Evolutionary conservation across 2,797 vertebrate genomes (phyloP).

Genomic region (Coranthus polyacanthus): DNA sequence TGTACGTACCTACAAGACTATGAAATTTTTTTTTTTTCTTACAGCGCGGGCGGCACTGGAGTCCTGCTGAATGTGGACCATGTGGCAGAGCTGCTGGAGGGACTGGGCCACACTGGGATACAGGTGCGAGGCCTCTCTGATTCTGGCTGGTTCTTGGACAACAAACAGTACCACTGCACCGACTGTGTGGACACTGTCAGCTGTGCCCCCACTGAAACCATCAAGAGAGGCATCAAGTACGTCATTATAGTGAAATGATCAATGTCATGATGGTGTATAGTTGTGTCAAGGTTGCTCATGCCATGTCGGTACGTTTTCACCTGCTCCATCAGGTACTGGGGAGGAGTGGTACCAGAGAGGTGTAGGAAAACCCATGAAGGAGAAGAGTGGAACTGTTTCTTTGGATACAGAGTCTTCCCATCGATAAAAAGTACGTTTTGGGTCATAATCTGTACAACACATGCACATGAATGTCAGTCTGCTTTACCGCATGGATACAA

Average conservation of each 20-base stretch:
- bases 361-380: constrained; percentile 91
- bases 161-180: constrained; percentile 93
- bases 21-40: constrained; percentile 16
- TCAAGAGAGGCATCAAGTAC: constrained; percentile 89
- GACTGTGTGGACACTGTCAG: constrained; percentile 92
- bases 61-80: constrained; percentile 96
- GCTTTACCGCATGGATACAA: neutral
- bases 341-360: constrained; percentile 91
- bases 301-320: neutral
- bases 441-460: neutral
- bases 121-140: constrained; percentile 96
- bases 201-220: constrained; percentile 87
- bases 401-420: constrained; percentile 96
- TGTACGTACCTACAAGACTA: neutral
- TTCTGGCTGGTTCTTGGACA: constrained; percentile 98
- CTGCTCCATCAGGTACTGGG: constrained; percentile 90
- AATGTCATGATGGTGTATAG: neutral
- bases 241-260: constrained; percentile 11
- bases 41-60: constrained; percentile 94
- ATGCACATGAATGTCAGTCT: neutral
- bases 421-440: constrained; percentile 92
- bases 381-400: constrained; percentile 99
- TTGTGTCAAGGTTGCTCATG: neutral
- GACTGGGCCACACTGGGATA: constrained; percentile 89
- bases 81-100: constrained; percentile 92